phyloP scores from a whole-genome alignment of 1,140 invertebrate genomes.

The Eriosoma lanigerum region DNA sequence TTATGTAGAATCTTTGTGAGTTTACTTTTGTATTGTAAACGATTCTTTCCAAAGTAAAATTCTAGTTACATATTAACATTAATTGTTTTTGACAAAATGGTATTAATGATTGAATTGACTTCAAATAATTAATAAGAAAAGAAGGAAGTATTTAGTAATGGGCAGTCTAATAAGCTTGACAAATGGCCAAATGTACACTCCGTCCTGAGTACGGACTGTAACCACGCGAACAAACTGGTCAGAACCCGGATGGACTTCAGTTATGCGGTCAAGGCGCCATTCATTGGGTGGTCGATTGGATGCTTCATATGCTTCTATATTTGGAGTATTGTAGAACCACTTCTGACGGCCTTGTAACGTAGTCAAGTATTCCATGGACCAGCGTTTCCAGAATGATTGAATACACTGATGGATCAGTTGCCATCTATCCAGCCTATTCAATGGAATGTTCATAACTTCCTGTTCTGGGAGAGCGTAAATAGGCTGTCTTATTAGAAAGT shows the following conservation, averaged over 20 bases:
- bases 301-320: background rate
- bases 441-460: constrained; percentile 52
- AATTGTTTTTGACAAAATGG: no score
- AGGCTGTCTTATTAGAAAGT: constrained; percentile 55
- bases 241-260: constrained; percentile 56
- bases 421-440: constrained; percentile 54
- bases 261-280: constrained; percentile 55
- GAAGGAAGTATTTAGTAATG: no score
- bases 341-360: constrained; percentile 56
- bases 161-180: constrained; percentile 52
- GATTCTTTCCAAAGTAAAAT: no score
- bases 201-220: constrained; percentile 56
- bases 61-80: no score
- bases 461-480: constrained; percentile 57
- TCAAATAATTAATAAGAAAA: no score
- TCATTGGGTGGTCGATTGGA: background rate
- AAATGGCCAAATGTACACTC: constrained; percentile 53
- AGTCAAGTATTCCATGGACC: constrained; percentile 57
- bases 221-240: constrained; percentile 57
- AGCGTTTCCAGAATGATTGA: constrained; percentile 57
- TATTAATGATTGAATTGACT: no score
- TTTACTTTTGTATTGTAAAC: no score
- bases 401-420: constrained; percentile 54
- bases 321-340: constrained; percentile 49
- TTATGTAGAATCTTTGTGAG: no score